These are phyloP conservation scores for Nomia melanderi DNA, from an alignment of 1,140 invertebrate genomes.

Conservation along the genomic window DNA sequence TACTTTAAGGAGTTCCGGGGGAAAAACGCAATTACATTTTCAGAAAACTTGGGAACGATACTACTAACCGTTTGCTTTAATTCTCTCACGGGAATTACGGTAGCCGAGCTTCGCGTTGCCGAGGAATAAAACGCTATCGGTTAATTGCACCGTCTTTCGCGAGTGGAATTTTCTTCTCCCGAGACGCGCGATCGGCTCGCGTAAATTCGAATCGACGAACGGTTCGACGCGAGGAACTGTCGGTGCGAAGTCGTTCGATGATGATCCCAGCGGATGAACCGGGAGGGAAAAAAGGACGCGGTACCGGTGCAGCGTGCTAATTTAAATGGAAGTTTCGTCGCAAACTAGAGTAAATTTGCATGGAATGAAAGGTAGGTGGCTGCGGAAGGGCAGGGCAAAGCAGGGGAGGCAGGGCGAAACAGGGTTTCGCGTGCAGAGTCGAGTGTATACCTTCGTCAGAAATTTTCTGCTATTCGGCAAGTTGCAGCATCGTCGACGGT, in stretches of 20 bases:
- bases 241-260: neutral
- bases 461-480: conserved; percentile 10
- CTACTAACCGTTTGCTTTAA: conserved; percentile 13
- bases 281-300: neutral
- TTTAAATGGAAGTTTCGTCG: conserved; percentile 8
- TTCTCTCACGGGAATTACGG: conserved; percentile 14
- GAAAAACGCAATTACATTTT: conserved; percentile 7
- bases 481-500: neutral
- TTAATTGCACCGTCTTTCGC: conserved; percentile 24
- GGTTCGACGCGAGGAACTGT: neutral
- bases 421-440: neutral
- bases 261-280: neutral
- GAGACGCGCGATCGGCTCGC: too few relatives aligned
- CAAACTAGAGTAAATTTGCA: conserved; percentile 7
- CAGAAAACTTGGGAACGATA: conserved; percentile 27
- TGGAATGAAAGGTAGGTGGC: neutral
- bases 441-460: neutral
- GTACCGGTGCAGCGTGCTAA: neutral
- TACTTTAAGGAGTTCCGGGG: neutral
- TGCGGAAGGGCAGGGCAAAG: neutral
- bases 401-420: neutral
- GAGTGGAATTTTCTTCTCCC: neutral
- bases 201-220: too few relatives aligned
- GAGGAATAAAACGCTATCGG: neutral
- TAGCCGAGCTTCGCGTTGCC: neutral